Evolutionary conservation across 2,888 invertebrate genomes (phyloP), one percentile per base, ranked within the genome.

Genomic region (Thecophora atra): DNA sequence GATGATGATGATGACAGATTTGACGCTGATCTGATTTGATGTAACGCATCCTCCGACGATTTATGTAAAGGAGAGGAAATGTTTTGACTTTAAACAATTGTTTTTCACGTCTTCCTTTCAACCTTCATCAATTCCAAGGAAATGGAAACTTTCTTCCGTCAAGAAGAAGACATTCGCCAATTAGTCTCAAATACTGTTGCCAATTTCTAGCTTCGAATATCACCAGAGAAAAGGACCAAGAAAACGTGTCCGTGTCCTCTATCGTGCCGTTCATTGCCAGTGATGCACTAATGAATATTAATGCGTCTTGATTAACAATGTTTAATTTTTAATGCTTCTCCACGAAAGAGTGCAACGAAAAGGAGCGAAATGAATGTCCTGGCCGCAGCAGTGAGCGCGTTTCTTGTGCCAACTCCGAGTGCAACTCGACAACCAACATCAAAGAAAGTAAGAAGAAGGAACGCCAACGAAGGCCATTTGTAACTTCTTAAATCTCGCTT

Each of bases 141-240:
- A 63, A 69, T 70, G 71, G 68, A 71, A 73, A 51, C 71, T 68
- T 68, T 71, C 68, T 73, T 69, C 66, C 63, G 4, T 13, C 63
- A 11, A n/a, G 26, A 47, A 44, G 26, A 7, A 8, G 21, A 42
- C 44, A n/a, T 17, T 17, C 6, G 26, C 58, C 68, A 56, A 68
- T 68, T 68, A 44, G 67, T 65, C 37, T 19, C 26, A 28, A 65
- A 26, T 13, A 26, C 47, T 51, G 37, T 30, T 66, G 52, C 30
- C 30, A 37, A n/a, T 52, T 47, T 1, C 26, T 42, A 21, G 15
- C 67, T 28, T 3, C 52, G 42, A 58, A 68, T 68, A 17, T 44
- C 68, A 6, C 58, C 44, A 58, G 21, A 68, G 42, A 56, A 56
- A 68, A 44, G 56, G 58, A 56, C 44, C 44, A 42, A 24, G 58